A percentile compares a stretch with the other conserved stretches of the same genome.
These are phyloP conservation scores for Macrotrachela quadricornifera DNA, from an alignment of 1,140 invertebrate species.

Conservation along the genomic window DNA sequence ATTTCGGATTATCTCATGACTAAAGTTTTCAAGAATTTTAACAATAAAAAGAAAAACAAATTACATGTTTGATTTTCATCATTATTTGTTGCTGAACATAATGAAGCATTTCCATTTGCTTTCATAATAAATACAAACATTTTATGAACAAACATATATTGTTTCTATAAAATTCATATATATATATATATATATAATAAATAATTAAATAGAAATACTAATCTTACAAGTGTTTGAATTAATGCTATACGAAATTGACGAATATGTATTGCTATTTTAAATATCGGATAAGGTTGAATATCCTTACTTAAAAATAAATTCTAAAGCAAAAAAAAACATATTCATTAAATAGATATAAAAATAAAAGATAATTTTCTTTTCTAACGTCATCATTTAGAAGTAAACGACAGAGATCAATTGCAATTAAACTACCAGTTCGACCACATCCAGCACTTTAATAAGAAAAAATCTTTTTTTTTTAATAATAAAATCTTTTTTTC, in stretches of 20 bases:
- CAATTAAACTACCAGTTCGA: slow-evolving; percentile 9
- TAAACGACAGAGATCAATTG: slow-evolving; percentile 1
- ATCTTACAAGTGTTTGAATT: slow-evolving; percentile 5
- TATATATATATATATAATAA: too few species aligned
- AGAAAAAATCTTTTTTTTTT: not conserved
- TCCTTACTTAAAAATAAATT: not conserved
- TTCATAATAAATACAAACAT: too few species aligned
- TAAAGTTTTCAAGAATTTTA: too few species aligned
- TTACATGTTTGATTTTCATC: too few species aligned
- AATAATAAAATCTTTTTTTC: too few species aligned
- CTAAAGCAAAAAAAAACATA: not conserved
- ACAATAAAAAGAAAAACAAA: too few species aligned
- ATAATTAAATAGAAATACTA: not conserved
- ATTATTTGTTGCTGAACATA: too few species aligned
- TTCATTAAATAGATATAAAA: not conserved
- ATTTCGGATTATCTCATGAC: too few species aligned
- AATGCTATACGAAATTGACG: slow-evolving; percentile 5
- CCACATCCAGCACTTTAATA: slow-evolving; percentile 8
- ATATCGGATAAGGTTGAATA: not conserved
- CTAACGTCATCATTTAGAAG: slow-evolving; percentile 2
- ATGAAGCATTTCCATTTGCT: too few species aligned
- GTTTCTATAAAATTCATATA: too few species aligned
- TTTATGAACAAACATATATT: too few species aligned
- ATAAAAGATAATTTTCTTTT: not conserved
- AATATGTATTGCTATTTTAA: not conserved